Base-by-base conservation (phyloP, 2,888 invertebrate genomes). In the Conus canariensis region DNA sequence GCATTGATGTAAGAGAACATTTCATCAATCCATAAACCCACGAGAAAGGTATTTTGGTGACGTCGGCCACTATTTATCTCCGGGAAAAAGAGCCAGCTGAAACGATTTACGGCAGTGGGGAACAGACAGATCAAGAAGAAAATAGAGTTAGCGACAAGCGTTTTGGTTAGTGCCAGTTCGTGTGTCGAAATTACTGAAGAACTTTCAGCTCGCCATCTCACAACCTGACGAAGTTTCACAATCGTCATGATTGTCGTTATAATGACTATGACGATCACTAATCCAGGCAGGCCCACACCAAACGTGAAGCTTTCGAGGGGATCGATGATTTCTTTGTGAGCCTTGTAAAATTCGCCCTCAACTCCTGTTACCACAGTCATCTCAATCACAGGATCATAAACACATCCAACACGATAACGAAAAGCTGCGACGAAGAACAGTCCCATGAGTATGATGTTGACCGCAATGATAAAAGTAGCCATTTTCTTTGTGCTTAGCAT, bases 1-100 rank as follows among this genome's bases (percentile, higher is more conserved):
- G 58, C 58, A 59, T 85, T 85, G 83, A 85, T n/a, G 83, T 85
- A 85, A 22, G 83, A 45, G 5, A 85, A 59, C 4, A 85, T 85
- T 8, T 59, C 58, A 19, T 45, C 45, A 12, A 85, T 10, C 83
- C 83, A 85, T 4, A 85, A 6, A 85, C 58, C 45, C 22, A 12
- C 19, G 22, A 85, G 22, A 59, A 59, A 58, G 12, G 59, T 12
- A 59, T 85, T 85, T 4, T 58, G 83, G 14, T 85, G 9, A 14
- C 83, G 83, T 59, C 59, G 8, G 0, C 58, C 59, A 22, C 45
- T 12, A 59, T 85, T 83, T 3, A 85, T 85, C 4, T 85, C 83
- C 10, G 83, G 83, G 6, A 85, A 59, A n/a, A 85, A 85, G 0
- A 59, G 58, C 83, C 83, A 85, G 59, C 58, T n/a, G n/a, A 85